These are phyloP conservation scores for Enoplolaimus lenunculus DNA, from an alignment of 2,888 invertebrate species.

Conservation along the genomic window DNA sequence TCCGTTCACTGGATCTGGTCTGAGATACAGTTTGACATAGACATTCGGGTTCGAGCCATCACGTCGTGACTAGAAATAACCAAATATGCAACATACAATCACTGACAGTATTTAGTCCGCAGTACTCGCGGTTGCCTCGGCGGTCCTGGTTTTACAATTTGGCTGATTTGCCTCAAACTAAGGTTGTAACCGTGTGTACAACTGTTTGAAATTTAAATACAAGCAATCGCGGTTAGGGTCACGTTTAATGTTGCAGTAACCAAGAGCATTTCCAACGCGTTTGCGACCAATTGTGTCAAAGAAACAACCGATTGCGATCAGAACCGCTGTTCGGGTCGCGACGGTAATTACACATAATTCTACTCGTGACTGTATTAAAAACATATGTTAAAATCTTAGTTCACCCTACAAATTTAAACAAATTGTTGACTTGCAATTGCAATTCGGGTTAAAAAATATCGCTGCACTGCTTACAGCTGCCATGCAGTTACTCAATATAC, in stretches of 20 bases:
- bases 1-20: constrained; percentile 78
- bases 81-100: neutral
- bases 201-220: neutral
- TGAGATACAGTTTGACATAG: constrained; percentile 57
- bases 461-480: neutral
- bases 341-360: no score
- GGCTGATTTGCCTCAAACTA: neutral
- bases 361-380: no score
- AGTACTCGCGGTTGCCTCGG: no score
- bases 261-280: no score
- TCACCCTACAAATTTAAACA: neutral
- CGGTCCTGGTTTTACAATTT: neutral
- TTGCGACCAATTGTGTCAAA: neutral
- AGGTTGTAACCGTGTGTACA: neutral
- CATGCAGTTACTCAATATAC: neutral
- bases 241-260: no score
- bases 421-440: no score
- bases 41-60: constrained; percentile 42
- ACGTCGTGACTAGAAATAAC: no score
- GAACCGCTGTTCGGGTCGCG: neutral
- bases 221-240: no score
- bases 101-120: no score
- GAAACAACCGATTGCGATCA: neutral
- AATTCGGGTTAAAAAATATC: no score
- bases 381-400: no score